Percentiles rank a stretch among this genome's conserved stretches.
Evolutionary conservation across 2,113 vertebrate genomes (phyloP).

Genomic region (Periophthalmus modestus): DNA sequence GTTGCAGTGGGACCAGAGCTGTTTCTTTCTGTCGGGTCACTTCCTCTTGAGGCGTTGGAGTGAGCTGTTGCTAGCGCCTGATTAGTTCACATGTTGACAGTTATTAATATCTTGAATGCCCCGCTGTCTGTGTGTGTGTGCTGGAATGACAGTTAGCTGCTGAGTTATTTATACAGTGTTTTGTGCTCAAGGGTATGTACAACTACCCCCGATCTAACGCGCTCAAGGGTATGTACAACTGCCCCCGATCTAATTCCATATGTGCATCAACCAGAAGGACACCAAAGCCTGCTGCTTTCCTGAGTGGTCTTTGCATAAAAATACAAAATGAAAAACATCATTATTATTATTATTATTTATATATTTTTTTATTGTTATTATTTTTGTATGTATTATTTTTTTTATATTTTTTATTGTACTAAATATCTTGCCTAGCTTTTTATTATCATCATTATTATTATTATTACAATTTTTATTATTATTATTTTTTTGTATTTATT

Average conservation of each 20-base stretch:
- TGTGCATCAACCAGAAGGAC: conserved; percentile 36
- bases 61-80: conserved; percentile 11
- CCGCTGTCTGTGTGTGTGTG: conserved; percentile 35
- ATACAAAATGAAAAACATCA: too few relatives aligned
- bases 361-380: too few relatives aligned
- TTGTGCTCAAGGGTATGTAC: conserved; percentile 71
- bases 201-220: conserved; percentile 58
- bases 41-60: neutral
- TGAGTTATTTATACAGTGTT: conserved; percentile 78
- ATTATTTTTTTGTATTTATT: too few relatives aligned
- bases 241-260: conserved; percentile 60
- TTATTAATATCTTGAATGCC: conserved; percentile 62
- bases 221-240: conserved; percentile 65
- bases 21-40: too few relatives aligned
- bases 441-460: too few relatives aligned
- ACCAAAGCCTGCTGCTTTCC: conserved; percentile 47
- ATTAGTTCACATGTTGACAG: conserved; percentile 42
- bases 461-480: too few relatives aligned
- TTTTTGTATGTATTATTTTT: too few relatives aligned
- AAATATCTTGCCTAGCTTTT: too few relatives aligned
- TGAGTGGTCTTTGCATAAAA: conserved; percentile 19
- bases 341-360: too few relatives aligned
- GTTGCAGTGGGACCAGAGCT: too few relatives aligned
- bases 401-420: too few relatives aligned
- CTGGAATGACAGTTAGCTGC: conserved; percentile 70